Evolutionary conservation across 2,113 vertebrate species (phyloP).

Genomic region (Halichoeres trimaculatus): DNA sequence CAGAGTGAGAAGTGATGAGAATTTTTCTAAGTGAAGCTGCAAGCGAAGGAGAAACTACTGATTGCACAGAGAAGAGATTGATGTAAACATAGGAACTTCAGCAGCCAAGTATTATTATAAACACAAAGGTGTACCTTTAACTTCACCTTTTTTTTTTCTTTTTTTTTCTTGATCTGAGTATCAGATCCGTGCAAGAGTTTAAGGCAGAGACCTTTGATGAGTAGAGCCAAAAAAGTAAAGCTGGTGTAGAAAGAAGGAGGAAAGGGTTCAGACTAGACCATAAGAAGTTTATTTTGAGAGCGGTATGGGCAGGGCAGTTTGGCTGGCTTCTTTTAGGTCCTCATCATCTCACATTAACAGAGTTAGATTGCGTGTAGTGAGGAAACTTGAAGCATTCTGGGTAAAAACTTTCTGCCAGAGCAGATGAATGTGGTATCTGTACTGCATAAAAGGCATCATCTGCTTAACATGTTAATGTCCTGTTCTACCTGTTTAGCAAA

Average conservation of each 20-base stretch:
- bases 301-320: slow-evolving; percentile 8
- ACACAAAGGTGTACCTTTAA: background rate
- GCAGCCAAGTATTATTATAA: background rate
- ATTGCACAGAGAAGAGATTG: background rate
- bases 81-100: background rate
- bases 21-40: background rate
- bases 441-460: background rate
- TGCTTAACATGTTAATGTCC: too few relatives aligned
- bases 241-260: background rate
- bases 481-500: too few relatives aligned
- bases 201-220: background rate
- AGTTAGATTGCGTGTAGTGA: background rate
- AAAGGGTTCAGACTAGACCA: background rate
- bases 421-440: background rate
- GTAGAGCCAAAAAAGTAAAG: background rate
- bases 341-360: slow-evolving; percentile 21
- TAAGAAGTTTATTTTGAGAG: slow-evolving; percentile 18
- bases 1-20: background rate
- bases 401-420: background rate
- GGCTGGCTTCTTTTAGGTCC: slow-evolving; percentile 2
- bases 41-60: background rate
- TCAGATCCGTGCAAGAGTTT: background rate
- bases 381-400: background rate
- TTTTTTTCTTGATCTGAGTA: slow-evolving; percentile 1
- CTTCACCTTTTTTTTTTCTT: background rate